A percentile compares a stretch with the other conserved stretches of the same genome.
These are phyloP conservation scores for Paraplagusia blochii DNA, from an alignment of 2,113 vertebrate genomes.

Conservation along the genomic window DNA sequence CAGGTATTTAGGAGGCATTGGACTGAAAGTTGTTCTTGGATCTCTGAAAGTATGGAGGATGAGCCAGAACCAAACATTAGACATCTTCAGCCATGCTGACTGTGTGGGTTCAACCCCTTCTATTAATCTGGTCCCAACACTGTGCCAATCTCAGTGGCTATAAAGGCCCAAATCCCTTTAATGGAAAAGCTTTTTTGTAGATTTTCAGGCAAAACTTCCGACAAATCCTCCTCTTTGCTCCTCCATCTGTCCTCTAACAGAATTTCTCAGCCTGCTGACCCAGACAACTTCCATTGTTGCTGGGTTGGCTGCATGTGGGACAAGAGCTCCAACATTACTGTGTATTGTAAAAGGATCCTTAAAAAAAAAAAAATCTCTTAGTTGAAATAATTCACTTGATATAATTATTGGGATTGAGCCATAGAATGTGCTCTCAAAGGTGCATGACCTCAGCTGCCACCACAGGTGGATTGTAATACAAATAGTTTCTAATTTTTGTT, in stretches of 20 bases:
- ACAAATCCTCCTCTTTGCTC: slow-evolving; percentile 40
- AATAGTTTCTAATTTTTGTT: too few relatives aligned
- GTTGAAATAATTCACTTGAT: too few relatives aligned
- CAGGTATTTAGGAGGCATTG: not conserved
- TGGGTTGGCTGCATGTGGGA: too few relatives aligned
- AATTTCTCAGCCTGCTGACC: not conserved
- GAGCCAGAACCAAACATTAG: slow-evolving; percentile 51
- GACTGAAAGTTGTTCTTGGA: slow-evolving; percentile 27
- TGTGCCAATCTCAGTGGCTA: slow-evolving; percentile 28
- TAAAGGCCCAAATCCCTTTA: slow-evolving; percentile 47
- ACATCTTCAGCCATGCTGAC: slow-evolving; percentile 38
- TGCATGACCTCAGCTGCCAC: too few relatives aligned
- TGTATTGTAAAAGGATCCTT: too few relatives aligned
- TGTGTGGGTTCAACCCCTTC: slow-evolving; percentile 18
- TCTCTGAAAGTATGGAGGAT: slow-evolving; percentile 29
- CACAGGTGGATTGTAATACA: too few relatives aligned
- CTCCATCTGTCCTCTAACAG: not conserved
- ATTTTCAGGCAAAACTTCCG: slow-evolving; percentile 48
- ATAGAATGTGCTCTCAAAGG: too few relatives aligned
- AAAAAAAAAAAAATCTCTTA: too few relatives aligned
- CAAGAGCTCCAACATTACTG: too few relatives aligned
- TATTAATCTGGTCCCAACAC: slow-evolving; percentile 45
- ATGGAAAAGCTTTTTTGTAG: slow-evolving; percentile 46
- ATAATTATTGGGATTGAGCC: too few relatives aligned
- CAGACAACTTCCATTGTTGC: not conserved